Percentiles rank a stretch among this genome's conserved stretches.
These are phyloP conservation scores for Cosmorhoe ocellata DNA, from an alignment of 2,888 invertebrate genomes.

Conservation along the genomic window DNA sequence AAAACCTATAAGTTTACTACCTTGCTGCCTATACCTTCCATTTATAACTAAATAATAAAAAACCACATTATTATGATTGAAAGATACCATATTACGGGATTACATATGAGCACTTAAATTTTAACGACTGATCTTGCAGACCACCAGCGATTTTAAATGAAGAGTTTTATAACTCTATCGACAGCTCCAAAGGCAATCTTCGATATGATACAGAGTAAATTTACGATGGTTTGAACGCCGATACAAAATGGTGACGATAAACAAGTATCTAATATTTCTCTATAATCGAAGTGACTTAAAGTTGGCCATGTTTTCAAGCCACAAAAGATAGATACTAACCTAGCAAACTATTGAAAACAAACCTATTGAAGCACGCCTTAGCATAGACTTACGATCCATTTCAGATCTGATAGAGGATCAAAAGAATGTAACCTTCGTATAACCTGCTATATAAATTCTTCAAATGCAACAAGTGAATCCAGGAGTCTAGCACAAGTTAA, in stretches of 20 bases:
- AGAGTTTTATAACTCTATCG: conserved; percentile 30
- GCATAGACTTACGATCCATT: too few species aligned
- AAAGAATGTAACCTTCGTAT: too few species aligned
- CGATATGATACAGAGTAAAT: conserved; percentile 14
- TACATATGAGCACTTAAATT: conserved; percentile 50
- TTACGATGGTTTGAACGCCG: conserved; percentile 10
- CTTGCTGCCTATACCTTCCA: conserved; percentile 35
- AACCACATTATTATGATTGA: conserved; percentile 46
- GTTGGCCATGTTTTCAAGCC: too few species aligned
- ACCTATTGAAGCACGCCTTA: too few species aligned
- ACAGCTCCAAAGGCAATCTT: conserved; percentile 28
- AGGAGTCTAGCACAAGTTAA: neutral
- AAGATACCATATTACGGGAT: conserved; percentile 51
- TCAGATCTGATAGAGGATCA: too few species aligned
- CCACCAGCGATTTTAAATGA: conserved; percentile 44
- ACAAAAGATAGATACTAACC: too few species aligned
- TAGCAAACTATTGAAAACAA: too few species aligned
- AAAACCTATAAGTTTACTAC: conserved; percentile 21
- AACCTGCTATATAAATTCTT: too few species aligned
- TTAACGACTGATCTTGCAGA: conserved; percentile 46
- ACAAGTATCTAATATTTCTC: neutral
- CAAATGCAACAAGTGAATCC: neutral
- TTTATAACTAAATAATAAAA: conserved; percentile 48
- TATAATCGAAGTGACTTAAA: too few species aligned
- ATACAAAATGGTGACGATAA: conserved; percentile 3